Evolutionary conservation across 2,888 invertebrate genomes (phyloP).

Genomic region (Tetragonula carbonaria): DNA sequence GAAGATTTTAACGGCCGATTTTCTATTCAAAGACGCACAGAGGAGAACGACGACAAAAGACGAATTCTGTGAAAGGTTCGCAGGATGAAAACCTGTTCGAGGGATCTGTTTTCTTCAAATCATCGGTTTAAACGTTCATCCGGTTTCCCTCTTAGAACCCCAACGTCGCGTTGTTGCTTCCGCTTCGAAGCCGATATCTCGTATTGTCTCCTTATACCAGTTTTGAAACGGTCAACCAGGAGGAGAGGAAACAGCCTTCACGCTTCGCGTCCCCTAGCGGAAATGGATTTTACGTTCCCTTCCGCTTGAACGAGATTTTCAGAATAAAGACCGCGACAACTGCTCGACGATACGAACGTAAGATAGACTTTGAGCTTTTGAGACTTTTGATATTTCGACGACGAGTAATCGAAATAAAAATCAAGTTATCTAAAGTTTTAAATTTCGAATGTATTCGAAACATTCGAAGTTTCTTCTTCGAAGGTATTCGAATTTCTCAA

Average conservation of each 20-base stretch:
- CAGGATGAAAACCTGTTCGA: slow-evolving; percentile 25
- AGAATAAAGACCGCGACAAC: neutral
- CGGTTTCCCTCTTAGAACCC: slow-evolving; percentile 62
- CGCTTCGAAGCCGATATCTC: slow-evolving; percentile 41
- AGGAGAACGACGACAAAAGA: neutral
- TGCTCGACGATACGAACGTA: too few relatives aligned
- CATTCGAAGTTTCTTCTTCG: neutral
- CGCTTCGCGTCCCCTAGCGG: slow-evolving; percentile 36
- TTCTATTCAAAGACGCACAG: neutral
- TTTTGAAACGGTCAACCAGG: slow-evolving; percentile 26
- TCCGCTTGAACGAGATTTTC: neutral
- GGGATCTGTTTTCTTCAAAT: slow-evolving; percentile 54
- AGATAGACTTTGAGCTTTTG: too few relatives aligned
- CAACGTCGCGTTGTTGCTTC: slow-evolving; percentile 63
- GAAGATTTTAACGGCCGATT: neutral
- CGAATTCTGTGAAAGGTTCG: slow-evolving; percentile 17
- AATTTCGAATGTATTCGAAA: neutral
- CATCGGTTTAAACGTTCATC: slow-evolving; percentile 60
- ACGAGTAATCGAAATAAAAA: neutral
- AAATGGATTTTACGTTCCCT: slow-evolving; percentile 40
- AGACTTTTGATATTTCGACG: too few relatives aligned
- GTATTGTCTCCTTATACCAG: slow-evolving; percentile 56
- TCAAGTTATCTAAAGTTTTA: neutral
- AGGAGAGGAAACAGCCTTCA: slow-evolving; percentile 50
- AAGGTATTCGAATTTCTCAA: too few relatives aligned